Conservation (phyloP, 2,113 vertebrate species). For the Halcyon malimbica region DNA sequence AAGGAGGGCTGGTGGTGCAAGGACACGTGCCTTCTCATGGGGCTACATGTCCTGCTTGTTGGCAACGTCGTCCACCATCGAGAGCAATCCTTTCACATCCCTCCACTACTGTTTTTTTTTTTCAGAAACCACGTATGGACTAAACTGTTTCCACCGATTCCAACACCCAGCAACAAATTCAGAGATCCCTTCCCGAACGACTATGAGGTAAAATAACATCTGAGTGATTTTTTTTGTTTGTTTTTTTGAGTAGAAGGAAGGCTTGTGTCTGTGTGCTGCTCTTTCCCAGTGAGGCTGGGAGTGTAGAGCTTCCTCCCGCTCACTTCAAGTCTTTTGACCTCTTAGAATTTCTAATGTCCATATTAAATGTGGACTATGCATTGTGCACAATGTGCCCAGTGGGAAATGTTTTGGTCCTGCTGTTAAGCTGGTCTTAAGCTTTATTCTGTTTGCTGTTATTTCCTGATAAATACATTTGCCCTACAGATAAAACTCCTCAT, state of each 20-base stretch:
- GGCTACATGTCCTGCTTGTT: rapidly evolving
- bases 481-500: neutral
- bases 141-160: slow-evolving; percentile 71
- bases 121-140: slow-evolving; percentile 57
- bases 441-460: neutral
- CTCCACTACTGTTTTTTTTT: neutral
- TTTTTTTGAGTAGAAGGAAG: neutral
- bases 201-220: slow-evolving; percentile 53
- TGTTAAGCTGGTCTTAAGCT: slow-evolving; percentile 4
- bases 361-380: neutral
- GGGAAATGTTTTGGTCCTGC: neutral
- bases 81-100: neutral
- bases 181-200: slow-evolving; percentile 23
- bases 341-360: neutral
- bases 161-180: slow-evolving; percentile 63
- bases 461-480: slow-evolving; percentile 14
- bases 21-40: neutral
- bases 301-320: neutral
- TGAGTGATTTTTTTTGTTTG: neutral
- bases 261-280: neutral
- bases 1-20: neutral
- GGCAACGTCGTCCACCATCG: rapidly evolving
- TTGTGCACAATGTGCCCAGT: neutral
- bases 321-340: neutral
- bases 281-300: neutral